Base-by-base conservation (phyloP, 2,888 invertebrate species). In the Ramazzottius varieornatus region DNA sequence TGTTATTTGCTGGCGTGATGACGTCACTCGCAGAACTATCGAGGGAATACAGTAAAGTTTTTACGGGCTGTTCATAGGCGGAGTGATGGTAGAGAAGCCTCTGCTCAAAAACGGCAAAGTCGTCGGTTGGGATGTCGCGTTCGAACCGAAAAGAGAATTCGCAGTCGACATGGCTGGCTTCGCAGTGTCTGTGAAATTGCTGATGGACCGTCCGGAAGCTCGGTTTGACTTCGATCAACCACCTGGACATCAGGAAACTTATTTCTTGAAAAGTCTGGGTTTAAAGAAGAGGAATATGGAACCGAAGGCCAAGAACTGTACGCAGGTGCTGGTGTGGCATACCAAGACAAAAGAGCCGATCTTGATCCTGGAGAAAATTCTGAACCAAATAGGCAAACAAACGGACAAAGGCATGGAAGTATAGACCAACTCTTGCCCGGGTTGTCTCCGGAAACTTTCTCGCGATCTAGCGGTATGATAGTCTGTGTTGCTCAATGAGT, bases 241-340 rank as follows among this genome's bases (percentile, higher is more conserved):
- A 71, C 83, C 88, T 66, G 96, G 96, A 24, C 82, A 83, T 72
- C 85, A 86, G 74, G 88, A 88, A 74, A 86, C 88, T 72, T 80
- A 81, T 65, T 85, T 88, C 71, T 77, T 88, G 32, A 78, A 81
- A 64, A 83, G 83, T 70, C 76, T 88, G 64, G 81, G 80, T 24
- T 73, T 87, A 16, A 81, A 79, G 65, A 72, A 84, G 20, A 78
- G 80, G 34, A 83, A 86, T 65, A 83, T 88, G 65, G 87, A 89
- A 75, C 85, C 87, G 0, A 81, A 83, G 68, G 88, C 86, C 1
- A 80, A 81, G 24, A 83, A 84, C 72, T 88, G 88, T 72, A 83
- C 86, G 0, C 70, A 82, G 82, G 86, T 96, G n/a, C 84, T 88
- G 68, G 96, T 98, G 0, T 98, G 98, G 98, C 98, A 98, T 74